phyloP scores from a whole-genome alignment of 2,888 invertebrate species.

The Sarcophaga carnaria region DNA sequence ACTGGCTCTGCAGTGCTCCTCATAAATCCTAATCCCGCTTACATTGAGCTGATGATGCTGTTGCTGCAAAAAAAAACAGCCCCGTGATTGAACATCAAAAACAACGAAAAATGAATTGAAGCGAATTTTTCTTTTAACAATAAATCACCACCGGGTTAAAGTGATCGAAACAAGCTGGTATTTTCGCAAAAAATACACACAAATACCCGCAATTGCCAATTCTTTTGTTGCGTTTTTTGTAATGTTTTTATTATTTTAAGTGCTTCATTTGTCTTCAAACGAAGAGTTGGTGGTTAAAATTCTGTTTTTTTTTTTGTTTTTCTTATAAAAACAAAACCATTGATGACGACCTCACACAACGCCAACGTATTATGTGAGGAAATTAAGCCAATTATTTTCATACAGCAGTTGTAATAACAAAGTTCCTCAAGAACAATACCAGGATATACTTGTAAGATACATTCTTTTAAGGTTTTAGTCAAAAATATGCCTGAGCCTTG shows the following conservation, averaged over 20 bases:
- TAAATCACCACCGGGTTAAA: slow-evolving; percentile 49
- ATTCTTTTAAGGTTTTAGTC: background rate
- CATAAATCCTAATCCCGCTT: slow-evolving; percentile 77
- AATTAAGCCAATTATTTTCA: slow-evolving; percentile 64
- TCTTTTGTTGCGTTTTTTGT: slow-evolving; percentile 7
- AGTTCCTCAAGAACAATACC: background rate
- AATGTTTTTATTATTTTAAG: slow-evolving; percentile 58
- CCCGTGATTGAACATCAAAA: slow-evolving; percentile 19
- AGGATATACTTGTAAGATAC: background rate
- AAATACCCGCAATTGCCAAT: background rate
- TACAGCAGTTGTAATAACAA: slow-evolving; percentile 61
- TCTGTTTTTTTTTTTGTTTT: slow-evolving; percentile 35
- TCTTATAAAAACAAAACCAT: slow-evolving; percentile 19
- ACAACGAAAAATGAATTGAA: slow-evolving; percentile 22
- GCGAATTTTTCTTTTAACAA: slow-evolving; percentile 34
- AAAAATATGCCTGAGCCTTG: background rate
- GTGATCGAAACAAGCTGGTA: background rate
- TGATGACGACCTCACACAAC: slow-evolving; percentile 54
- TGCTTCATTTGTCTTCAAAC: slow-evolving; percentile 58
- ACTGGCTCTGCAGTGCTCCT: slow-evolving; percentile 43
- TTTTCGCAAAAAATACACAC: background rate
- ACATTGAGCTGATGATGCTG: slow-evolving; percentile 39
- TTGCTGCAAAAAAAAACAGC: slow-evolving; percentile 16
- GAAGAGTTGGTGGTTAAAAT: slow-evolving; percentile 44
- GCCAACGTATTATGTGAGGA: slow-evolving; percentile 49